Conservation (phyloP, 92 coral and sea anemone genomes). For the Phymanthus crucifer region DNA sequence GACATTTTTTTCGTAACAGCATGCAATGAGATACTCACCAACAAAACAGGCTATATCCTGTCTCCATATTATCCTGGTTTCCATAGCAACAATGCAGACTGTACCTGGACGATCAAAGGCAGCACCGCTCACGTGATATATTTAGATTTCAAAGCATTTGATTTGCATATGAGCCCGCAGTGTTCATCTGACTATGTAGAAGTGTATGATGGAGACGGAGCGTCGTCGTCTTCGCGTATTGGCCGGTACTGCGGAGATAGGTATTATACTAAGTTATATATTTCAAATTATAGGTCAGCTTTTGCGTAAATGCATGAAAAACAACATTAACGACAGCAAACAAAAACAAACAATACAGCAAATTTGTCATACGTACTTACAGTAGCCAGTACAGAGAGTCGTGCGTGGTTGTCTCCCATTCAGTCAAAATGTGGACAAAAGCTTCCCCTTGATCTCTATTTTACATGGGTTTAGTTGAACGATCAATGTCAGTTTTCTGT, state of each 20-base stretch:
- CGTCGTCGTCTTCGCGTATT: constrained; percentile 5
- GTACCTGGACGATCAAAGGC: constrained; percentile 40
- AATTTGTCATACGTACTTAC: too few species aligned
- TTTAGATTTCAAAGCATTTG: constrained; percentile 30
- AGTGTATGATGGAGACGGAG: constrained; percentile 27
- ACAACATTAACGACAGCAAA: too few species aligned
- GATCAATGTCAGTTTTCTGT: too few species aligned
- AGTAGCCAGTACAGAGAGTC: too few species aligned
- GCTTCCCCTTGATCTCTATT: too few species aligned
- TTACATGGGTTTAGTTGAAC: too few species aligned
- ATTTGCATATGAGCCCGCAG: constrained; percentile 32
- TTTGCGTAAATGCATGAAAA: too few species aligned
- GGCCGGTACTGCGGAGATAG: constrained; percentile 46
- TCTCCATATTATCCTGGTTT: constrained; percentile 52
- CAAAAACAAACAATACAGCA: too few species aligned
- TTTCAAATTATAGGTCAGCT: too few species aligned
- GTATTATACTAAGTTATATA: constrained; percentile 4
- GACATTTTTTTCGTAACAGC: constrained; percentile 5
- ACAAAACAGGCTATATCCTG: constrained; percentile 35
- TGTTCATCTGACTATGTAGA: too few species aligned
- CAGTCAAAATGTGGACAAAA: too few species aligned
- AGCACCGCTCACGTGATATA: constrained; percentile 30
- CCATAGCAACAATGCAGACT: constrained; percentile 39
- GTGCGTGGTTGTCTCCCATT: too few species aligned
- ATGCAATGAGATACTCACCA: constrained; percentile 48